Evolutionary conservation across 2,888 invertebrate genomes (phyloP).

Genomic region (Meandrusa payeni): DNA sequence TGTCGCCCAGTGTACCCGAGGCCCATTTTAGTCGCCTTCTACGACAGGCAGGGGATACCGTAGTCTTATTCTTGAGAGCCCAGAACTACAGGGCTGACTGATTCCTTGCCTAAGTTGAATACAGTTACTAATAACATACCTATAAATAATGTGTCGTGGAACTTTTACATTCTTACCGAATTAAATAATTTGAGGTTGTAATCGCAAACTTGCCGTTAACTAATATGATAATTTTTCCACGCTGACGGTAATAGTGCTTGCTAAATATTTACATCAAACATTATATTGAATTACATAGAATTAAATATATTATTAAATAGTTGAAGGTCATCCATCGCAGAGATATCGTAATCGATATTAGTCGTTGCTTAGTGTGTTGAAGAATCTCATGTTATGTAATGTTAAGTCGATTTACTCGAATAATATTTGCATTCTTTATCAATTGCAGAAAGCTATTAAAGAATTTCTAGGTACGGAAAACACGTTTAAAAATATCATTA

Average conservation of each 20-base stretch:
- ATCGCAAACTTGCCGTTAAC: background rate
- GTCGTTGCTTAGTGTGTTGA: constrained; percentile 8
- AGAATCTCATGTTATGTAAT: constrained; percentile 14
- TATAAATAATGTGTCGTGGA: too few species aligned
- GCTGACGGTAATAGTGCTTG: background rate
- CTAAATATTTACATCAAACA: constrained; percentile 5
- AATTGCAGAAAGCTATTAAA: constrained; percentile 1
- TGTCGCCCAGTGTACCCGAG: too few species aligned
- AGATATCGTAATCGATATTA: constrained; percentile 10
- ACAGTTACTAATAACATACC: too few species aligned
- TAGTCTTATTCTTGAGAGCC: too few species aligned
- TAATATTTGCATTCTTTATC: constrained; percentile 15
- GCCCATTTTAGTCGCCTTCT: too few species aligned
- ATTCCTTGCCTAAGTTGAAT: too few species aligned
- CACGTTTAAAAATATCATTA: background rate
- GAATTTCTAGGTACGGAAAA: constrained; percentile 6
- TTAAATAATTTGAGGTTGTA: too few species aligned
- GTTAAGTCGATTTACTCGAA: background rate
- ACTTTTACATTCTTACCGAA: too few species aligned
- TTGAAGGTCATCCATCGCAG: constrained; percentile 2
- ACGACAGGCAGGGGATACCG: too few species aligned
- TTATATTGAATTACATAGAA: constrained; percentile 4
- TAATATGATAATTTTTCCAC: constrained; percentile 6
- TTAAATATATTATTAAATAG: constrained; percentile 6
- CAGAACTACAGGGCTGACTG: too few species aligned